These are phyloP conservation scores for Nineta flava DNA, from an alignment of 2,888 invertebrate species.

Conservation along the genomic window DNA sequence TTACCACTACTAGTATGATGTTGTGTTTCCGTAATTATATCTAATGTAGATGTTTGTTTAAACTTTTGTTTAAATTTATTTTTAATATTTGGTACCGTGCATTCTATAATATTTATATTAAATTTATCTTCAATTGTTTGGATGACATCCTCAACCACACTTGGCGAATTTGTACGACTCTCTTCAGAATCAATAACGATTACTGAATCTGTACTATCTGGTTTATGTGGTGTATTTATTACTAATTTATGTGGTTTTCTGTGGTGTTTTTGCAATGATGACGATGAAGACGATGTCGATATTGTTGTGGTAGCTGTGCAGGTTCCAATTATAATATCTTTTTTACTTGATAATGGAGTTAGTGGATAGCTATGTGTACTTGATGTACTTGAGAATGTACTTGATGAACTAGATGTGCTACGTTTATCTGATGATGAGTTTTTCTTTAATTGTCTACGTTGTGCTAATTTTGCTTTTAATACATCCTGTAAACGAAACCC, in stretches of 20 bases:
- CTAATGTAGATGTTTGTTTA: not conserved
- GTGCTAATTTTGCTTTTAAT: constrained; percentile 50
- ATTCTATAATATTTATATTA: not conserved
- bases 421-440: constrained; percentile 27
- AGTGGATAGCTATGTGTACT: constrained; percentile 22
- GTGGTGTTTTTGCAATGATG: too few species aligned
- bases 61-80: constrained; percentile 5
- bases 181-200: not conserved
- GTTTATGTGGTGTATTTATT: not conserved
- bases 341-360: constrained; percentile 14
- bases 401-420: constrained; percentile 22
- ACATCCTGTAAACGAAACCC: constrained; percentile 63
- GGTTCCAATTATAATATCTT: not conserved
- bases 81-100: not conserved
- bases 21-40: constrained; percentile 18
- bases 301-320: too few species aligned
- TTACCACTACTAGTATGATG: constrained; percentile 4
- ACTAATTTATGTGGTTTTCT: too few species aligned
- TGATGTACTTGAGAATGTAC: constrained; percentile 26
- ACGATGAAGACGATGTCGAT: too few species aligned
- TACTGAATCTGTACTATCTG: not conserved
- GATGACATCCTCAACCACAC: not conserved
- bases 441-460: constrained; percentile 47
- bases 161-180: not conserved
- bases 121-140: not conserved